Conservation (phyloP, 2,888 invertebrate genomes). For the Eudemis profundana region DNA sequence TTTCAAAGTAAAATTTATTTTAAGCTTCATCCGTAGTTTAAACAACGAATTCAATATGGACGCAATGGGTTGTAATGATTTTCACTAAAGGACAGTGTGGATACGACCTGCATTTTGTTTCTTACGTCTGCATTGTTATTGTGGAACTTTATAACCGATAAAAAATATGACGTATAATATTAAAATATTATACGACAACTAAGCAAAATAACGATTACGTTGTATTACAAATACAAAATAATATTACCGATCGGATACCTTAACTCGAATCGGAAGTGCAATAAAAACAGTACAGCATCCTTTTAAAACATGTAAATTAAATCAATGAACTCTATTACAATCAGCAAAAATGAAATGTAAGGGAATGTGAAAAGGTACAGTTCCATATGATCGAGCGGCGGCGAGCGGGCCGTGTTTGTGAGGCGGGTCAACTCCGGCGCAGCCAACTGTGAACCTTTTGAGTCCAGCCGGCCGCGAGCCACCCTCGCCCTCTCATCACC, state of each 20-base stretch:
- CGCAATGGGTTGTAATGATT: conserved; percentile 77
- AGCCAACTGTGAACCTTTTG: conserved; percentile 84
- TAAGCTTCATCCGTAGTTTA: conserved; percentile 69
- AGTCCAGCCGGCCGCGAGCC: conserved; percentile 76
- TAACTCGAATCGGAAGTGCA: not conserved
- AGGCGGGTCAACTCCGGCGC: conserved; percentile 84
- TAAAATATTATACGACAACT: not conserved
- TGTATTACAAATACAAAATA: not conserved
- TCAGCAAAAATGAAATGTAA: conserved; percentile 44
- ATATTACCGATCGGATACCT: not conserved
- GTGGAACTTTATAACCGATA: not conserved
- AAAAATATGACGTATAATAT: not conserved
- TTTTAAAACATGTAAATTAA: conserved; percentile 37
- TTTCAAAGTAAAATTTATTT: conserved; percentile 73
- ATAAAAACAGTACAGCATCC: conserved; percentile 8
- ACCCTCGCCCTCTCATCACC: conserved; percentile 53
- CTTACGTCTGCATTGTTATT: not conserved
- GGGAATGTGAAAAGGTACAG: conserved; percentile 63
- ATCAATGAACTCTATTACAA: conserved; percentile 31
- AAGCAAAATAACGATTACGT: not conserved
- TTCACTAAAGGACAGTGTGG: conserved; percentile 60
- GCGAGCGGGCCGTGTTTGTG: conserved; percentile 73
- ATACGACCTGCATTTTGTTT: conserved; percentile 49
- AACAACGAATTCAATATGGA: conserved; percentile 71
- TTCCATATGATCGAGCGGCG: conserved; percentile 70